Evolutionary conservation across 2,888 invertebrate genomes (phyloP).

Genomic region (Rhagophthalmus giganteus): DNA sequence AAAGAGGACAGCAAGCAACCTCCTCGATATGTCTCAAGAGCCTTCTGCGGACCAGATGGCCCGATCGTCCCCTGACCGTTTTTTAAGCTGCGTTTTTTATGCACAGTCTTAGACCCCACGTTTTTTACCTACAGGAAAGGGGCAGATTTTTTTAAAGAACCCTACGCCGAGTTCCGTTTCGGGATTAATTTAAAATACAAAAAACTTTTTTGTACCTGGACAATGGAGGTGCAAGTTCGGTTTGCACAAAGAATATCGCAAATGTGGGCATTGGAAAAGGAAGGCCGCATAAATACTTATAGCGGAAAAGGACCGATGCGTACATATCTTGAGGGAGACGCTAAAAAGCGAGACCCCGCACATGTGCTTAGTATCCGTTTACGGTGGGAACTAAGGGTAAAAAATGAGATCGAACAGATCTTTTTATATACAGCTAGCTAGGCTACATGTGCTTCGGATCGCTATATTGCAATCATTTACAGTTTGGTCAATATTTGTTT

Average conservation of each 20-base stretch:
- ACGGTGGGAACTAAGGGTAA: conserved; percentile 49
- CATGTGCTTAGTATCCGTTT: conserved; percentile 52
- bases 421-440: conserved; percentile 30
- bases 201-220: conserved; percentile 51
- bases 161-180: conserved; percentile 56
- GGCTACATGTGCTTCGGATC: conserved; percentile 43
- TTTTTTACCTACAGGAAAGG: conserved; percentile 53
- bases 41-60: conserved; percentile 52
- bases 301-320: conserved; percentile 34
- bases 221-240: conserved; percentile 54
- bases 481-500: conserved; percentile 52
- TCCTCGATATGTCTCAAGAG: conserved; percentile 49
- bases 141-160: conserved; percentile 58
- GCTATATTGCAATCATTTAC: conserved; percentile 47
- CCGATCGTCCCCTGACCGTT: conserved; percentile 52
- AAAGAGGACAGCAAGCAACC: conserved; percentile 47
- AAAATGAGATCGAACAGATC: conserved; percentile 42
- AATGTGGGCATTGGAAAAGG: conserved; percentile 30
- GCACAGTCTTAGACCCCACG: conserved; percentile 41
- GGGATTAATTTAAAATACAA: conserved; percentile 54
- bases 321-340: conserved; percentile 37
- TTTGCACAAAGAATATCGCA: conserved; percentile 50
- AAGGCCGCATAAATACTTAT: conserved; percentile 12
- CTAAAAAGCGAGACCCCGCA: conserved; percentile 38
- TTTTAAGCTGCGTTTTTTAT: conserved; percentile 56